Evolutionary conservation across 1,140 invertebrate species (phyloP).

Genomic region (Macrobrachium nipponense): DNA sequence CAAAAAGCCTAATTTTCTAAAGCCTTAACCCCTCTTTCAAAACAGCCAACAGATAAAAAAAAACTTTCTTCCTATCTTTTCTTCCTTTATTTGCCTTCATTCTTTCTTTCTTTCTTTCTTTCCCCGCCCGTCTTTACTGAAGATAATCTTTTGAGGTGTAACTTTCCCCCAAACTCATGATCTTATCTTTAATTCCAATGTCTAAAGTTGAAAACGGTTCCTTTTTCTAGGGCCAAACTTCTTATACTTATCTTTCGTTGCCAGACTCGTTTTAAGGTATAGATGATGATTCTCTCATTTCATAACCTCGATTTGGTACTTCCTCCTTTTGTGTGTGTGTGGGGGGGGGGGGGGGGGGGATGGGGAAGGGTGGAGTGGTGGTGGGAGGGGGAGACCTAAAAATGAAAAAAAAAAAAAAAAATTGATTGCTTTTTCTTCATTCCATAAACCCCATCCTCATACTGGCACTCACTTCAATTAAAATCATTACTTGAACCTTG

Average conservation of each 20-base stretch:
- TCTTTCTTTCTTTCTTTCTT: neutral
- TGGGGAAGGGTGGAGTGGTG: neutral
- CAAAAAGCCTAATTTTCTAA: neutral
- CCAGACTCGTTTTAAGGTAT: no score
- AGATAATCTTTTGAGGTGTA: neutral
- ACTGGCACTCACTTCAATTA: neutral
- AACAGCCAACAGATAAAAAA: neutral
- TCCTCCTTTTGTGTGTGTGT: neutral
- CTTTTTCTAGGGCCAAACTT: no score
- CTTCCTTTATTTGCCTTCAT: neutral
- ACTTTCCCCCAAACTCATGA: neutral
- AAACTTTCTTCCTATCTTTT: neutral
- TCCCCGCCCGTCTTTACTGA: neutral
- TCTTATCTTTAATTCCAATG: no score
- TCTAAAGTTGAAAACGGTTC: no score
- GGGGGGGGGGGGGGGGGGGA: neutral
- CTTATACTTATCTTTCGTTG: no score
- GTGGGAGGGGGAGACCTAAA: neutral
- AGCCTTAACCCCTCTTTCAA: neutral
- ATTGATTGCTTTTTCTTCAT: no score
- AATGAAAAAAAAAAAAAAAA: no score
- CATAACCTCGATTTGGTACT: no score
- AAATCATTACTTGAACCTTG: no score
- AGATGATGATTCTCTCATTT: no score
- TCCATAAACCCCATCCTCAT: neutral